These are phyloP conservation scores for Arrhopalites spinosus DNA, from an alignment of 2,888 invertebrate genomes.

Conservation along the genomic window DNA sequence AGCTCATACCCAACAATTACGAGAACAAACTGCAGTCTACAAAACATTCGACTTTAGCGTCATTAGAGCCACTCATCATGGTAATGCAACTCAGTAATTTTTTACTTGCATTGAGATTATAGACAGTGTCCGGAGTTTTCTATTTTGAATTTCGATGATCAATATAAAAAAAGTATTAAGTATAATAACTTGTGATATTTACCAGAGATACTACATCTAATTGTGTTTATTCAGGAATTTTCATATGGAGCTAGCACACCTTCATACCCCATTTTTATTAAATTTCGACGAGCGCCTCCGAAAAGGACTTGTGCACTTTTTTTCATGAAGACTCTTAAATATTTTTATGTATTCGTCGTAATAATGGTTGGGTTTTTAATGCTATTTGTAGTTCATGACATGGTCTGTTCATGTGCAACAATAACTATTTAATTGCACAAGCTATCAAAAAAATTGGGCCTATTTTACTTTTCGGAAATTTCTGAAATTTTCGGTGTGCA, in stretches of 20 bases:
- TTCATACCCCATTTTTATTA: background rate
- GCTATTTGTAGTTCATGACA: too few species aligned
- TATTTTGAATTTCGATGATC: background rate
- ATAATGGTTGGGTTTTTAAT: too few species aligned
- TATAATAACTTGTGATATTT: too few species aligned
- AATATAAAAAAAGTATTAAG: background rate
- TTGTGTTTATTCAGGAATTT: background rate
- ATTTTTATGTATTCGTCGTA: background rate
- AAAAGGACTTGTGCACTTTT: background rate
- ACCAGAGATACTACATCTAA: background rate
- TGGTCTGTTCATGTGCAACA: too few species aligned
- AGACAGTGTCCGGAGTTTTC: too few species aligned
- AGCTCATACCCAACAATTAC: slow-evolving; percentile 16
- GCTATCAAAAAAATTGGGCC: too few species aligned
- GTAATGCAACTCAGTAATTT: background rate
- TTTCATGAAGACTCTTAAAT: background rate
- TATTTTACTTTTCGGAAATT: too few species aligned
- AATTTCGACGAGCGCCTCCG: too few species aligned
- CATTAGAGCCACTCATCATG: background rate
- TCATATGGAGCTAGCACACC: background rate
- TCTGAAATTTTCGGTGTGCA: too few species aligned
- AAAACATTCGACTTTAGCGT: slow-evolving; percentile 55
- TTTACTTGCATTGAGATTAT: background rate
- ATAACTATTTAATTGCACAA: too few species aligned
- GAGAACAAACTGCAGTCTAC: slow-evolving; percentile 45